Conservation (phyloP, 2,113 vertebrate genomes). For the Greenwoodochromis staneri region DNA sequence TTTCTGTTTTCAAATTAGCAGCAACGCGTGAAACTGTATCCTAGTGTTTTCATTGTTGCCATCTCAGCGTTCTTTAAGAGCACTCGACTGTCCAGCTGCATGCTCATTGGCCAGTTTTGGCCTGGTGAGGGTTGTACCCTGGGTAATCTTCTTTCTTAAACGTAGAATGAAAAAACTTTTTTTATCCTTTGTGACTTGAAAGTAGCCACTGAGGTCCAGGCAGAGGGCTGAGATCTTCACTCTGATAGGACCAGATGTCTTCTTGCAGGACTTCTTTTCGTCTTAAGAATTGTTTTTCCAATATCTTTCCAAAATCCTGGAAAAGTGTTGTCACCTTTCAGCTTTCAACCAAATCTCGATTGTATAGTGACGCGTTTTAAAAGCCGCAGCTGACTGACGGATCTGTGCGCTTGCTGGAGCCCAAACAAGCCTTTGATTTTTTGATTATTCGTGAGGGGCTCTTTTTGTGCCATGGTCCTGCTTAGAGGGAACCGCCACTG, state of each 20-base stretch:
- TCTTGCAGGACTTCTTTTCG: neutral
- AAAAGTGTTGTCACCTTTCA: neutral
- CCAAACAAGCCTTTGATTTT: neutral
- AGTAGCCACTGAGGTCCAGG: neutral
- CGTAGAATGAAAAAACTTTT: neutral
- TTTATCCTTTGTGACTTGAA: neutral
- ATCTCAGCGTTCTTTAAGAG: neutral
- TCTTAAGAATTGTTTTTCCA: neutral
- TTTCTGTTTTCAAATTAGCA: neutral
- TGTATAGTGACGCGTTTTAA: accelerated
- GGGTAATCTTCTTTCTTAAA: neutral
- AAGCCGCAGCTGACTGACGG: neutral
- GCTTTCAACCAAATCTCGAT: neutral
- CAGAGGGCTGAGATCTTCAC: neutral
- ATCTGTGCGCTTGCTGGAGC: neutral
- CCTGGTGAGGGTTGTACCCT: accelerated
- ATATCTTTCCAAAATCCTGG: neutral
- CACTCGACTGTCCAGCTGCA: neutral
- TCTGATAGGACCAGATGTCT: neutral
- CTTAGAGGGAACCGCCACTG: neutral
- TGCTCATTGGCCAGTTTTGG: neutral
- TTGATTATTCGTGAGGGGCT: neutral
- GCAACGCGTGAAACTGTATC: neutral
- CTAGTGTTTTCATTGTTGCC: accelerated
- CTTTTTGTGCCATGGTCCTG: neutral